phyloP scores from a whole-genome alignment of 2,888 invertebrate species.

The Bhutanitis thaidina region DNA sequence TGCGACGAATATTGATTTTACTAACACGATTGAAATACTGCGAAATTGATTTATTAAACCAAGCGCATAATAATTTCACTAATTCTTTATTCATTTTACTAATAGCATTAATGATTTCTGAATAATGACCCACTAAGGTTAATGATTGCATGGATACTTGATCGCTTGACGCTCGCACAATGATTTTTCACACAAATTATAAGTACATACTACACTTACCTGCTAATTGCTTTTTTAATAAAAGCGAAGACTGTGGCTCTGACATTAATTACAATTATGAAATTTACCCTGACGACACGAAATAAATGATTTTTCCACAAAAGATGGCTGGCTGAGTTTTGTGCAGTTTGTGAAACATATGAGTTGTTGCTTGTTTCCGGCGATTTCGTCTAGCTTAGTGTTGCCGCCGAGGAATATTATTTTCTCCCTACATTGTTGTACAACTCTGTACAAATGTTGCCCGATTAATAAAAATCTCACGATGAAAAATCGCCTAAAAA shows the following conservation, averaged over 20 bases:
- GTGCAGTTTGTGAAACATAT: slow-evolving; percentile 78
- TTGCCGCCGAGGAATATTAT: slow-evolving; percentile 43
- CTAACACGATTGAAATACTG: slow-evolving; percentile 28
- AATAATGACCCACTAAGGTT: slow-evolving; percentile 77
- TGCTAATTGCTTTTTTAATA: slow-evolving; percentile 97
- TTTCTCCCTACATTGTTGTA: no score
- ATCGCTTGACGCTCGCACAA: slow-evolving; percentile 54
- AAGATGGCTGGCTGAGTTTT: slow-evolving; percentile 85
- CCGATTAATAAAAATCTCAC: no score
- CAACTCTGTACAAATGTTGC: no score
- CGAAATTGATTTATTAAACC: slow-evolving; percentile 17
- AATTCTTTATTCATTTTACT: slow-evolving; percentile 11
- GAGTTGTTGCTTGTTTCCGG: slow-evolving; percentile 74
- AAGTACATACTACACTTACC: slow-evolving; percentile 80
- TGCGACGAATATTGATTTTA: slow-evolving; percentile 70
- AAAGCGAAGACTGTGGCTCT: slow-evolving; percentile 96
- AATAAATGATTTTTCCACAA: slow-evolving; percentile 85
- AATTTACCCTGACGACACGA: slow-evolving; percentile 86
- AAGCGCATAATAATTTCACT: slow-evolving; percentile 22
- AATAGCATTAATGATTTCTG: slow-evolving; percentile 47
- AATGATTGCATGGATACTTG: slow-evolving; percentile 62
- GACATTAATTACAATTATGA: slow-evolving; percentile 94
- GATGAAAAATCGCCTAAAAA: no score
- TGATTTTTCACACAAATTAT: slow-evolving; percentile 43
- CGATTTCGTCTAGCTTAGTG: slow-evolving; percentile 35